Base-by-base conservation (phyloP, 2,113 vertebrate species). In the Tupaia tana region DNA sequence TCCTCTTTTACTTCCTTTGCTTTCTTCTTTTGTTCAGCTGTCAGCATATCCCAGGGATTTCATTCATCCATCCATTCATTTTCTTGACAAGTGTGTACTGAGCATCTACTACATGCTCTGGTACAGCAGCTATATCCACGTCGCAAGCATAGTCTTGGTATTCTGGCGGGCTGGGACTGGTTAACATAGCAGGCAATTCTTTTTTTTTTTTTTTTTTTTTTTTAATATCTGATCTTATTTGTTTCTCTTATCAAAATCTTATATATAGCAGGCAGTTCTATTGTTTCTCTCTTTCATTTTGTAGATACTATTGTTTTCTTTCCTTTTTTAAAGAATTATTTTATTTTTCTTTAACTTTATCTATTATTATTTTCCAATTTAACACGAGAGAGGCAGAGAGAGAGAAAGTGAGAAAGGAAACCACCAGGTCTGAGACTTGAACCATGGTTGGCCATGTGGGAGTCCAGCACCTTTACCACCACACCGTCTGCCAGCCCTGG, bases 201-300 rank as follows among this genome's bases (percentile, higher is more conserved):
- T 63, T 2, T 24, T 9, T 52, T 94, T 73, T 22, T 86, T 52
- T 94, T 73, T 22, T 86, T 31, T 63, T 2, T 24, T 9, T 52
- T 94, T 73, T 22, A 82, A 43, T 3, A 43, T 43, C 43, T 43
- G 43, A 43, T 43, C 43, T 43, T 43, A 43, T 43, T 43, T 43
- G 43, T 43, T 43, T 43, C 43, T 43, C 43, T 43, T 43, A 43
- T 43, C 43, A 43, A 43, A 43, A 43, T 43, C 43, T 43, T 43
- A 43, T 43, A 52, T 7, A 25, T 8, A 20, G 0, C 63, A 58
- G 74, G 52, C 3, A 27, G 83, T 85, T 89, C 20, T 31, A 69
- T 2, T 24, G 16, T 52, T 94, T 73, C 27, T 86, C 31, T n/a
- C n/a, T 84, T 79, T 58, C 64, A 87, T 79, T 92, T 94, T 87